phyloP scores from a whole-genome alignment of 2,888 invertebrate genomes.

The Lasioglossum calceatum region DNA sequence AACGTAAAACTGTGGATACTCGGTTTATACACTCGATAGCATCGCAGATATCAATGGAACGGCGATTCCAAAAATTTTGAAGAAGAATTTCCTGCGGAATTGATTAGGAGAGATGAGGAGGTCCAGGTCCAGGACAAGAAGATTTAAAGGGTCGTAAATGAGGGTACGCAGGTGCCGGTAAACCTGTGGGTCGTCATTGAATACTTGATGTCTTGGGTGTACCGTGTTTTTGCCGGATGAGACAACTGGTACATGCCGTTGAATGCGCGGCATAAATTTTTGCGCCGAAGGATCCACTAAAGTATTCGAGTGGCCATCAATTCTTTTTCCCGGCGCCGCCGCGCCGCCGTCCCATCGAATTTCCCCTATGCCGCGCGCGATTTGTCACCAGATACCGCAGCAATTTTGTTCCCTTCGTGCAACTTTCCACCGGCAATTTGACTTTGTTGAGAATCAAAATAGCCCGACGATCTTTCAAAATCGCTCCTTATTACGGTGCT shows the following conservation, averaged over 20 bases:
- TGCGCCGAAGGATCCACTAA: slow-evolving; percentile 21
- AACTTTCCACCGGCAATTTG: slow-evolving; percentile 2
- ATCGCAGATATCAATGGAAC: not conserved
- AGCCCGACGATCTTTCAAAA: not conserved
- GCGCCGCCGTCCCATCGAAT: slow-evolving; percentile 13
- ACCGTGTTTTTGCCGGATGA: slow-evolving; percentile 17
- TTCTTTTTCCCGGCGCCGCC: not conserved
- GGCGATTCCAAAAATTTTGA: not conserved
- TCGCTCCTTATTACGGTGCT: not conserved
- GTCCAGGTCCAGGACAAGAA: not conserved
- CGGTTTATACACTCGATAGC: not conserved
- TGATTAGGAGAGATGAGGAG: not conserved
- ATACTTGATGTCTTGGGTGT: slow-evolving; percentile 22
- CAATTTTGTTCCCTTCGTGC: not conserved
- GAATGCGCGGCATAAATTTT: slow-evolving; percentile 24
- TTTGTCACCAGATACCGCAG: slow-evolving; percentile 13
- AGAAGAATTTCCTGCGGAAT: not conserved
- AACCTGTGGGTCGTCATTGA: slow-evolving; percentile 20
- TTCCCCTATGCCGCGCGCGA: slow-evolving; percentile 11
- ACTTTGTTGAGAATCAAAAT: not conserved
- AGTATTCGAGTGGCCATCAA: slow-evolving; percentile 23
- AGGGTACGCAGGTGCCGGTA: not conserved
- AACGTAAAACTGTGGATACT: not conserved
- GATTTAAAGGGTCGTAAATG: slow-evolving; percentile 30
- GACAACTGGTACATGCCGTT: slow-evolving; percentile 22